These are phyloP conservation scores for Pteropus rufus DNA, from an alignment of 2,797 vertebrate species.

Conservation along the genomic window DNA sequence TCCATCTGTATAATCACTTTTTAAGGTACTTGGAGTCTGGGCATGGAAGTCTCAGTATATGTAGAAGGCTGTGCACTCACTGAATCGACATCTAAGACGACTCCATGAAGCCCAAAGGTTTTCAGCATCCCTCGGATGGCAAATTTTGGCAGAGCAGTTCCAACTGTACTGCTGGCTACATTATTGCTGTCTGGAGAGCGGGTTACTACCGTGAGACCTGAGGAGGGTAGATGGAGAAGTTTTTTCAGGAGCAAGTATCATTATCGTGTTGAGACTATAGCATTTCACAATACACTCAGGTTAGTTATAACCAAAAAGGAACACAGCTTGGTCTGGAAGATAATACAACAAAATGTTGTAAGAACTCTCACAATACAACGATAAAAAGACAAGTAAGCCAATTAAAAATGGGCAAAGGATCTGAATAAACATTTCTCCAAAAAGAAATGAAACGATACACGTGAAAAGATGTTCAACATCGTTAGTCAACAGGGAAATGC, in stretches of 20 bases:
- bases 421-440: background rate
- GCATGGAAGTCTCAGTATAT: background rate
- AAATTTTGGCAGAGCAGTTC: conserved; percentile 96
- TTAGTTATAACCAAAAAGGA: background rate
- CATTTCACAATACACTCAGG: background rate
- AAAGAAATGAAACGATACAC: conserved; percentile 13
- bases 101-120: conserved; percentile 96
- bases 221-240: background rate
- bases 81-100: conserved; percentile 96
- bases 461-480: background rate
- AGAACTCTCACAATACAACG: background rate
- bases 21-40: background rate
- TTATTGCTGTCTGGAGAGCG: conserved; percentile 97
- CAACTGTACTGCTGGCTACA: conserved; percentile 90
- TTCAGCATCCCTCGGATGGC: conserved; percentile 98
- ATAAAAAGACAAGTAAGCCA: conserved; percentile 3
- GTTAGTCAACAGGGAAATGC: background rate
- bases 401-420: background rate
- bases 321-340: background rate
- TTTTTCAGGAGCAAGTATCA: background rate
- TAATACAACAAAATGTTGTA: background rate
- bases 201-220: conserved; percentile 96
- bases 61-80: conserved; percentile 83
- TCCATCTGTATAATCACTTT: background rate
- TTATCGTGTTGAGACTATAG: background rate